Evolutionary conservation across 37 sponge, comb jelly and placozoan genomes (phyloP), one percentile per base, ranked within the genome.

Genomic region (Halichondria panicea): DNA sequence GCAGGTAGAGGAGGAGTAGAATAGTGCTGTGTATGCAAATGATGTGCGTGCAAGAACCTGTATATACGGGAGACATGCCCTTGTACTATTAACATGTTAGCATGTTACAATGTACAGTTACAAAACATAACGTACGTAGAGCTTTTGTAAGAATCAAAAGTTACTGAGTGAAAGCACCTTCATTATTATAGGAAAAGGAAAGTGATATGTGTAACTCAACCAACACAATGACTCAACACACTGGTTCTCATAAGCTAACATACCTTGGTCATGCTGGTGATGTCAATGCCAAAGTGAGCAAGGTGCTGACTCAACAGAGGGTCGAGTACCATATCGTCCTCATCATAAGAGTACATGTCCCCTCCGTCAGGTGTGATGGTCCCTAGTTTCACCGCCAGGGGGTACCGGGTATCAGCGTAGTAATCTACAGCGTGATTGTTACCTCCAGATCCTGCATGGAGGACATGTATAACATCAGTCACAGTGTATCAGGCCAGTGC

Each of bases 381-480:
- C 27, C 97, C 97, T 24, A 97, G 87, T 54, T 97, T 97, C 50
- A 97, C 97, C 19, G 85, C 81, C 68, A 97, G 75, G 5, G 97
- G 97, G 67, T 97, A 82, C 66, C 72, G 59, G 39, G 87, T 84
- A 28, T 39, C 24, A 24, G 76, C 78, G 68, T 88, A 97, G 70
- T 97, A 77, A 21, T 97, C 90, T 46, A 97, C 71, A 46, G 97
- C 97, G 62, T 97, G 97, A 50, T 93, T 91, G 65, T 97, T 97
- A 50, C 97, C 97, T 6, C 97, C 97, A 30, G 93, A 91, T 0
- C 90, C 90, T 89, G 35, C 24, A 44, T 18, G n/a, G 11, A 42
- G 8, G 39, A 7, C 7, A n/a, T n/a, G n/a, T n/a, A n/a, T n/a
- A n/a, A n/a, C n/a, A n/a, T n/a, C n/a, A n/a, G n/a, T n/a, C n/a